Conservation (phyloP, 2,113 vertebrate genomes). For the Macroglossus sobrinus region DNA sequence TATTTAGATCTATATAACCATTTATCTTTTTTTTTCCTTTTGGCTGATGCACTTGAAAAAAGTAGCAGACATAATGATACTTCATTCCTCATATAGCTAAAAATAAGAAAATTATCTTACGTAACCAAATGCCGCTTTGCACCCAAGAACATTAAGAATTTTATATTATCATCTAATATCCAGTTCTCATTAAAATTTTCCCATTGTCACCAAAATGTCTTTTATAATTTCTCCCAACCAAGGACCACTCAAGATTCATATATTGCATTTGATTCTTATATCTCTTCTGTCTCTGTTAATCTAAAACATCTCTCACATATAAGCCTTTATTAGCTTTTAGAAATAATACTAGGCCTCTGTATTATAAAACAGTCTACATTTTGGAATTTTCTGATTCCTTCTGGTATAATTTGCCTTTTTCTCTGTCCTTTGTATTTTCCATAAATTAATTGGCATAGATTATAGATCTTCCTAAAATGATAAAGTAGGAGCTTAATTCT, state of each 20-base stretch:
- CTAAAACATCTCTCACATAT: not conserved
- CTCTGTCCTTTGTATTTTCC: not conserved
- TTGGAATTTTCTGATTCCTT: not conserved
- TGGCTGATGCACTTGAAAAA: not conserved
- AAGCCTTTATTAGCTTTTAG: not conserved
- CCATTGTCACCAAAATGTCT: not conserved
- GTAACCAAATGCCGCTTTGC: not conserved
- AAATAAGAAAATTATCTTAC: conserved; percentile 2
- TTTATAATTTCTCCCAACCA: not conserved
- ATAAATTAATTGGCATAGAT: not conserved
- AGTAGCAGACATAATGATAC: not conserved
- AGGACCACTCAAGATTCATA: not conserved
- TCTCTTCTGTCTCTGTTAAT: not conserved
- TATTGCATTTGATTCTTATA: not conserved
- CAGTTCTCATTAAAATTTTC: not conserved
- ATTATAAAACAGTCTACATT: not conserved
- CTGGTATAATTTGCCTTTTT: not conserved
- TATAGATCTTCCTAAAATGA: not conserved
- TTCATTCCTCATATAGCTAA: not conserved
- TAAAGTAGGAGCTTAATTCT: not conserved
- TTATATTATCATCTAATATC: not conserved
- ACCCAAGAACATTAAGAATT: not conserved
- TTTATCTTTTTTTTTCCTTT: not conserved
- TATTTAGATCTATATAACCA: not conserved
- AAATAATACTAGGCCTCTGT: not conserved